Conservation (phyloP, 1,140 invertebrate genomes). For the Eufriesea mexicana region DNA sequence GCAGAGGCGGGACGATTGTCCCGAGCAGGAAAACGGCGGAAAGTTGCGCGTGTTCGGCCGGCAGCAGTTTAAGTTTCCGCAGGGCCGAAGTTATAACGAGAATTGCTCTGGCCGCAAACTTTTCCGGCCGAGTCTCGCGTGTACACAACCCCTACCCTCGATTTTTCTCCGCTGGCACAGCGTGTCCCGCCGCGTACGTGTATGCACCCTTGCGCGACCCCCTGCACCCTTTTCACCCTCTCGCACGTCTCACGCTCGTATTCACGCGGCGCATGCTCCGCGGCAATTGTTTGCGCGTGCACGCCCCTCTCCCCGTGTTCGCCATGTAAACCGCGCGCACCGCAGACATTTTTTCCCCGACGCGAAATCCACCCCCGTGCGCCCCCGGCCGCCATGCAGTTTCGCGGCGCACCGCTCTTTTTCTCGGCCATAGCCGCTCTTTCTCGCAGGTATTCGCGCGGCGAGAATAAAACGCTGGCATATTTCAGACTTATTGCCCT, state of each 20-base stretch:
- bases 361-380: slow-evolving; percentile 24
- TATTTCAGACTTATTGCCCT: slow-evolving; percentile 76
- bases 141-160: slow-evolving; percentile 49
- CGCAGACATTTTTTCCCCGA: slow-evolving; percentile 59
- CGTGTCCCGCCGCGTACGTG: slow-evolving; percentile 7
- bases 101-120: slow-evolving; percentile 73
- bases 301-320: neutral
- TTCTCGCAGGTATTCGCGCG: slow-evolving; percentile 58
- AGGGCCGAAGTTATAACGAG: slow-evolving; percentile 75
- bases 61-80: slow-evolving; percentile 71
- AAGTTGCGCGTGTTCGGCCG: slow-evolving; percentile 67
- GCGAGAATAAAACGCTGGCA: slow-evolving; percentile 72
- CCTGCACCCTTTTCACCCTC: neutral
- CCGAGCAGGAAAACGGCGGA: slow-evolving; percentile 60
- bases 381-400: neutral
- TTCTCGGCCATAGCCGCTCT: slow-evolving; percentile 12
- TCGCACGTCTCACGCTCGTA: slow-evolving; percentile 18
- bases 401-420: slow-evolving; percentile 9
- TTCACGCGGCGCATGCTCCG: slow-evolving; percentile 40
- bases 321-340: slow-evolving; percentile 52
- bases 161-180: slow-evolving; percentile 45
- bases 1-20: slow-evolving; percentile 55
- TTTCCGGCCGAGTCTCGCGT: slow-evolving; percentile 56
- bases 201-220: neutral
- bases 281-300: slow-evolving; percentile 56